Base-by-base conservation (phyloP, 2,113 vertebrate species). In the Thinocorus orbignyianus region DNA sequence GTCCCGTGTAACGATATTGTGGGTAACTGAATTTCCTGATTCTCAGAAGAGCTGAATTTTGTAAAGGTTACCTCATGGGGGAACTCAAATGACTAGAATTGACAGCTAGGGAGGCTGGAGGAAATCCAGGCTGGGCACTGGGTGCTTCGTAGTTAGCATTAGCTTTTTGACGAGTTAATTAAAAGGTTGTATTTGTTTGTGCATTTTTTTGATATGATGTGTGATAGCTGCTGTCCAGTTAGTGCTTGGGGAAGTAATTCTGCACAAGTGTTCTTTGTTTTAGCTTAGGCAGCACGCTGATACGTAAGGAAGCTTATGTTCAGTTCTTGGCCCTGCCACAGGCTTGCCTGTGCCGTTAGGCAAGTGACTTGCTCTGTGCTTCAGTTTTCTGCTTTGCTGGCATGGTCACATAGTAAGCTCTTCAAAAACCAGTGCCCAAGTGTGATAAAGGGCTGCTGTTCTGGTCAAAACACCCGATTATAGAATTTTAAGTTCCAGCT, bases 401-500 rank as follows among this genome's bases (percentile, higher is more conserved):
- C 13, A 81, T 66, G 76, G 12, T 90, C 30, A 30, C 65, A 11
- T 14, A 46, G 72, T 80, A 70, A 88, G 23, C 60, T 86, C 55
- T 83, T 90, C 1, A 2, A 33, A 88, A 90, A 86, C 88, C 35
- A 55, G 54, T 86, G 35, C 64, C 39, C 35, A 61, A 19, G 62
- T 68, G 72, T 64, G 72, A 92, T 86, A 86, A 78, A 88, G 76
- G 55, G 31, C 54, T 95, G 87, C 94, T 96, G 35, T 83, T 92
- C 0, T 14, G 71, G 74, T 48, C 41, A 71, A 91, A 86, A 39
- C 4, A 1, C 30, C 4, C 28, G 41, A 95, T 93, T 42, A n/a
- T 11, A 89, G 57, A 71, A 74, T 89, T 96, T 69, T 86, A 25
- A 79, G 90, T 96, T 95, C 77, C 81, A 86, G 77, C 82, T 86